These are phyloP conservation scores for Plagodis pulveraria DNA, from an alignment of 2,888 invertebrate species.

Conservation along the genomic window DNA sequence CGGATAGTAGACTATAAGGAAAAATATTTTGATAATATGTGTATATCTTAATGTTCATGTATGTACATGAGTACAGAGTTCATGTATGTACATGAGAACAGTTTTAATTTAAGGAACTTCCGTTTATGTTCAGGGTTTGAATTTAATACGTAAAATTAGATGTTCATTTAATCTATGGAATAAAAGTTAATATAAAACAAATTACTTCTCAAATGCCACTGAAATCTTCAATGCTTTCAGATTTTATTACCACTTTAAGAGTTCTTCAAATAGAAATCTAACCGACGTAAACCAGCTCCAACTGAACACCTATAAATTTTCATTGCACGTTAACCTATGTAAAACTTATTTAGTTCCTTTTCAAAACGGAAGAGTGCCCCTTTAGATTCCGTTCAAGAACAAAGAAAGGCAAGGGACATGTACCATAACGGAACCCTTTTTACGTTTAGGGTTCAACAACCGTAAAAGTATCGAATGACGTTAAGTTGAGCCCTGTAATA, in stretches of 20 bases:
- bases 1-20: too few relatives aligned
- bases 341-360: constrained; percentile 43
- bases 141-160: too few relatives aligned
- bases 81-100: too few relatives aligned
- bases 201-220: too few relatives aligned
- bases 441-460: constrained; percentile 70
- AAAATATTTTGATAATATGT: too few relatives aligned
- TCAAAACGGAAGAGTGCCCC: constrained; percentile 46
- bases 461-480: constrained; percentile 77
- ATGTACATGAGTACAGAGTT: too few relatives aligned
- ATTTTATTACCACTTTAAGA: not conserved
- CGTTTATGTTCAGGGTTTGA: too few relatives aligned
- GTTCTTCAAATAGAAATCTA: constrained; percentile 29
- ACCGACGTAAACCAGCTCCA: constrained; percentile 23
- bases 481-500: constrained; percentile 76
- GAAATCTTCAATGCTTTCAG: too few relatives aligned
- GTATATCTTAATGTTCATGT: too few relatives aligned
- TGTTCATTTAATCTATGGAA: too few relatives aligned
- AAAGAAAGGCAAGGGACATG: constrained; percentile 55
- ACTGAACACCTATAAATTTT: constrained; percentile 26
- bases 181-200: too few relatives aligned
- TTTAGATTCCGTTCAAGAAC: constrained; percentile 58
- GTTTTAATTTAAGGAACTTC: too few relatives aligned
- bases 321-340: constrained; percentile 36
- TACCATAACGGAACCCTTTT: constrained; percentile 68